A percentile compares a stretch with the other conserved stretches of the same genome.
phyloP scores from a whole-genome alignment of 2,888 invertebrate species.

The Apomyelois bistriatella region DNA sequence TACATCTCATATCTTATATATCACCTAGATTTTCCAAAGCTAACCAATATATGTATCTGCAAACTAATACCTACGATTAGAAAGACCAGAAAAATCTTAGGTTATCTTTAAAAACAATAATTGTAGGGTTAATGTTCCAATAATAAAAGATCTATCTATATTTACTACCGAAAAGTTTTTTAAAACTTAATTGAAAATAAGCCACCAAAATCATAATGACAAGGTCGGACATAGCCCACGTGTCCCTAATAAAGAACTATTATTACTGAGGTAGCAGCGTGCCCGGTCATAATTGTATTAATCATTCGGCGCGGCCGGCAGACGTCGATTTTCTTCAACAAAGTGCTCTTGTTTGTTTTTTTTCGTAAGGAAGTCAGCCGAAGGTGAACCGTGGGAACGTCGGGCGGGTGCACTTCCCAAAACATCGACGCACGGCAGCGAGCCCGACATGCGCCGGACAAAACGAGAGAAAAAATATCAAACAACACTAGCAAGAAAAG shows the following conservation, averaged over 20 bases:
- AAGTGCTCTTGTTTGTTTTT: conserved; percentile 79
- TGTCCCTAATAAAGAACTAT: conserved; percentile 72
- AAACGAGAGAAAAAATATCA: conserved; percentile 45
- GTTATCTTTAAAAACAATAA: too few species aligned
- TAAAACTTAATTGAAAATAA: conserved; percentile 34
- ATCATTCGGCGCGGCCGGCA: conserved; percentile 77
- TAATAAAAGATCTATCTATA: neutral
- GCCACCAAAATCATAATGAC: conserved; percentile 28
- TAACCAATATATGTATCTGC: too few species aligned
- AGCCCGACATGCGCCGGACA: conserved; percentile 67
- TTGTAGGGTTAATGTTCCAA: too few species aligned
- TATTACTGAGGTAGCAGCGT: conserved; percentile 73
- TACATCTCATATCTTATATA: too few species aligned
- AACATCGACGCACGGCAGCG: conserved; percentile 80
- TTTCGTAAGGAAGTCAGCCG: conserved; percentile 79
- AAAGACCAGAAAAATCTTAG: too few species aligned
- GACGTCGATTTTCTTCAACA: conserved; percentile 80
- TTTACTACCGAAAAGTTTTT: neutral
- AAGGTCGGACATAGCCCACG: conserved; percentile 54
- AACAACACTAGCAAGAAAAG: conserved; percentile 28
- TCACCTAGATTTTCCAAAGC: too few species aligned
- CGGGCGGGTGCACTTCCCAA: conserved; percentile 81
- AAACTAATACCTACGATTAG: too few species aligned
- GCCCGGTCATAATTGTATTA: conserved; percentile 78
- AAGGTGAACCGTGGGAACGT: conserved; percentile 80